phyloP scores from a whole-genome alignment of 2,888 invertebrate genomes.

The Drosophila phalerata region DNA sequence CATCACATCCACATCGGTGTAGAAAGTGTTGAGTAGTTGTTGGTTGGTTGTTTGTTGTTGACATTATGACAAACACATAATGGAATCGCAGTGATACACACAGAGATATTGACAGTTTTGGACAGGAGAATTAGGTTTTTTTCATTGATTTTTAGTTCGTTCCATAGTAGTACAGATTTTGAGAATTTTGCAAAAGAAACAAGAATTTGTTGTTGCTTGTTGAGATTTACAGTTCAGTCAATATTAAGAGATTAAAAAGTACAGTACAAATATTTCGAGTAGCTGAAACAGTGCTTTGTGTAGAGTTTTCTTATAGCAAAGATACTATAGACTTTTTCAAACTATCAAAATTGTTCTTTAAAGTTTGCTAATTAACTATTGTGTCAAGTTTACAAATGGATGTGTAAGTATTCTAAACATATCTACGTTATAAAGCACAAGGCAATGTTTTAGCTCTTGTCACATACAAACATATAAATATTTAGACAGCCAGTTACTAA shows the following conservation, averaged over 20 bases:
- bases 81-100: constrained; percentile 58
- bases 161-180: constrained; percentile 48
- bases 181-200: constrained; percentile 72
- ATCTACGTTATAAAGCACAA: constrained; percentile 33
- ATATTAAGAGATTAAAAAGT: constrained; percentile 39
- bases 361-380: neutral
- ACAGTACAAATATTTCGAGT: constrained; percentile 49
- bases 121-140: constrained; percentile 46
- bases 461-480: constrained; percentile 29
- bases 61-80: constrained; percentile 68
- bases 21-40: constrained; percentile 52
- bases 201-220: constrained; percentile 75
- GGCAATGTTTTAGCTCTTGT: constrained; percentile 64
- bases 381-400: constrained; percentile 1
- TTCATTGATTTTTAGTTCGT: constrained; percentile 32
- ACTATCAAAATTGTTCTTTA: neutral
- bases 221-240: constrained; percentile 64
- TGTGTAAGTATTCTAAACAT: neutral
- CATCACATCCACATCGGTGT: constrained; percentile 72
- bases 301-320: neutral
- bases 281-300: constrained; percentile 66
- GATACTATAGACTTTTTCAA: neutral
- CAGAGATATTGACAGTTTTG: constrained; percentile 41
- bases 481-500: constrained; percentile 65
- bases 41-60: constrained; percentile 52